Evolutionary conservation across 2,113 vertebrate genomes (phyloP).

Genomic region (Ictalurus punctatus): DNA sequence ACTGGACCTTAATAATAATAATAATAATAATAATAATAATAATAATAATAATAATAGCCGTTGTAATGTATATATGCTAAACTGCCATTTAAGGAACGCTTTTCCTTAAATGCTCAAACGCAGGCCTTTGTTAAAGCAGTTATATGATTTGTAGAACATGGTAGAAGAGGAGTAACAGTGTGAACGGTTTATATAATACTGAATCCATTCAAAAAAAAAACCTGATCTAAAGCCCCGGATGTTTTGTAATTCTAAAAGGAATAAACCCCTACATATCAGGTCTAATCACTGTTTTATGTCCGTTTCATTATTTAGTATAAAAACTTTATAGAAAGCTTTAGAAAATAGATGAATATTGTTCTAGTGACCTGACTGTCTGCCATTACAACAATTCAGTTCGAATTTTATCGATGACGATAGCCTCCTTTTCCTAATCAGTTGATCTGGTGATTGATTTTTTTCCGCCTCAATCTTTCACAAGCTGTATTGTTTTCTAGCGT

Average conservation of each 20-base stretch:
- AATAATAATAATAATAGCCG: background rate
- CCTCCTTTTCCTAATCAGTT: background rate
- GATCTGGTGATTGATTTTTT: conserved; percentile 4
- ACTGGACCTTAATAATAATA: background rate
- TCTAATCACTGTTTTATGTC: background rate
- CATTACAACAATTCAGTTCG: background rate
- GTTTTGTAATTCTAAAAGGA: background rate
- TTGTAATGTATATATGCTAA: background rate
- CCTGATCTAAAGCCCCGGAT: background rate
- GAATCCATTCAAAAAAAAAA: background rate
- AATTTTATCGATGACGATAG: background rate
- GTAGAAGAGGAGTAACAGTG: background rate
- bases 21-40: background rate
- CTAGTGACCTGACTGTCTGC: background rate
- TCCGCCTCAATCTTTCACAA: conserved; percentile 67
- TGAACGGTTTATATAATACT: background rate
- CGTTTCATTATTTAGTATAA: background rate
- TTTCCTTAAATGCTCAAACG: background rate
- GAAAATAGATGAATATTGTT: background rate
- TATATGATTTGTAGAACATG: background rate
- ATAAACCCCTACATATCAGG: background rate
- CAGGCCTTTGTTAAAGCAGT: background rate
- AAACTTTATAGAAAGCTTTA: background rate
- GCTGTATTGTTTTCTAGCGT: conserved; percentile 68
- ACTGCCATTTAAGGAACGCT: background rate